A percentile compares a stretch with the other conserved stretches of the same genome.
phyloP scores from a whole-genome alignment of 2,797 vertebrate species.

The Esox lucius region DNA sequence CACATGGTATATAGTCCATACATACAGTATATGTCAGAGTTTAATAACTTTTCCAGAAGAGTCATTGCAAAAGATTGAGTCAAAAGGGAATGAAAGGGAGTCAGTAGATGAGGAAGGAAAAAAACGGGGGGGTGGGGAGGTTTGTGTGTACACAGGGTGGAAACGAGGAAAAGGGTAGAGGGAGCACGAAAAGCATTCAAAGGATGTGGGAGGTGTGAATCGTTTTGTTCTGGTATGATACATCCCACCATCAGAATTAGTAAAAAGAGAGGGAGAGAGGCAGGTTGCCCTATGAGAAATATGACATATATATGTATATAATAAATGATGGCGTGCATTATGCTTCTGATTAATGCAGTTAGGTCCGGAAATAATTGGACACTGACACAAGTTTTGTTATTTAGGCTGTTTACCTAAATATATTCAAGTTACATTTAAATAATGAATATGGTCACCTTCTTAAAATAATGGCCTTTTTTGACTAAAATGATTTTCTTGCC shows the following conservation, averaged over 20 bases:
- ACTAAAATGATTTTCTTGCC: too few relatives aligned
- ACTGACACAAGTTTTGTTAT: too few relatives aligned
- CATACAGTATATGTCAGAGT: constrained; percentile 14
- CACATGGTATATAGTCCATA: neutral
- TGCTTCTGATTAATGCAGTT: too few relatives aligned
- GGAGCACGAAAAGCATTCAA: constrained; percentile 11
- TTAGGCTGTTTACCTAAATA: too few relatives aligned
- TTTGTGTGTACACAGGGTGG: neutral
- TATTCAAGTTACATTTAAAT: too few relatives aligned
- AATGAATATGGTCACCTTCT: too few relatives aligned
- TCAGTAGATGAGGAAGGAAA: neutral
- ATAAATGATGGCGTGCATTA: too few relatives aligned
- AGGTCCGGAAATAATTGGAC: too few relatives aligned
- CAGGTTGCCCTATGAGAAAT: constrained; percentile 28
- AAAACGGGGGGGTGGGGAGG: neutral
- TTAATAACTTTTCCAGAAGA: constrained; percentile 18
- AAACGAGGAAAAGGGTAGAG: neutral
- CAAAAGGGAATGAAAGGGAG: neutral
- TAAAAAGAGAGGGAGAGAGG: neutral
- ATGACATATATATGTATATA: constrained; percentile 4
- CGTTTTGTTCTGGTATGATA: constrained; percentile 29
- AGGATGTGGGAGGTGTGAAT: constrained; percentile 27
- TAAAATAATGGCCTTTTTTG: too few relatives aligned
- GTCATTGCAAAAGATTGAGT: neutral
- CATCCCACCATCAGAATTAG: constrained; percentile 23